phyloP scores from a whole-genome alignment of 2,797 vertebrate species.

The Cossypha dichroa region DNA sequence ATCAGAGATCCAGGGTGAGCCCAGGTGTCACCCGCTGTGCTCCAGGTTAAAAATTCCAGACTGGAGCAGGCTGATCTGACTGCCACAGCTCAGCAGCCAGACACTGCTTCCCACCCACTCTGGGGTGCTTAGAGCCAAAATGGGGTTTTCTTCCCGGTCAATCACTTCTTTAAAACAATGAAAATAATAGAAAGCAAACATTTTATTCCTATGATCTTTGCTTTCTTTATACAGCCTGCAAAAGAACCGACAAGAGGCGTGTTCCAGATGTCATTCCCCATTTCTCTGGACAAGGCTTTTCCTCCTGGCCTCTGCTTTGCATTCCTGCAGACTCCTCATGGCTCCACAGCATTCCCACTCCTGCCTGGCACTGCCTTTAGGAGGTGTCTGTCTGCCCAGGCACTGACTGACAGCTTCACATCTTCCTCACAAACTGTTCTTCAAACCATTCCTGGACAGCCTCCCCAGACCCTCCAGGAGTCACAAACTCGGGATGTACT shows the following conservation, averaged over 20 bases:
- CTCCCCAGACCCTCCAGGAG: neutral
- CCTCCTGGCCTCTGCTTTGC: neutral
- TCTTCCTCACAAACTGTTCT: neutral
- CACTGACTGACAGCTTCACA: neutral
- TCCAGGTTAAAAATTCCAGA: neutral
- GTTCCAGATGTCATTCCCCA: neutral
- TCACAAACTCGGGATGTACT: accelerated
- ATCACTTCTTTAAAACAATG: neutral
- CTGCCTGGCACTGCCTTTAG: neutral
- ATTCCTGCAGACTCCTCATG: neutral
- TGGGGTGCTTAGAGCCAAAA: neutral
- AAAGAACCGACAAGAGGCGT: neutral
- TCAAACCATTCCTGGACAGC: neutral
- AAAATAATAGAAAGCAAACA: neutral
- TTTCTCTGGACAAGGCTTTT: neutral
- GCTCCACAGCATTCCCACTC: neutral
- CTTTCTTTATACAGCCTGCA: neutral
- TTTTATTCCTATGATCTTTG: neutral
- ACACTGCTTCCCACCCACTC: neutral
- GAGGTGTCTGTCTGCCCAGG: neutral
- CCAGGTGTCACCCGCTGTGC: accelerated
- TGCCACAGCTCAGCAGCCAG: neutral
- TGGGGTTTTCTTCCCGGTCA: neutral
- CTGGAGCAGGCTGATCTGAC: neutral
- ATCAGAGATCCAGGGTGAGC: neutral